Conservation (phyloP, 2,888 invertebrate genomes). For the Baronia brevicornis region DNA sequence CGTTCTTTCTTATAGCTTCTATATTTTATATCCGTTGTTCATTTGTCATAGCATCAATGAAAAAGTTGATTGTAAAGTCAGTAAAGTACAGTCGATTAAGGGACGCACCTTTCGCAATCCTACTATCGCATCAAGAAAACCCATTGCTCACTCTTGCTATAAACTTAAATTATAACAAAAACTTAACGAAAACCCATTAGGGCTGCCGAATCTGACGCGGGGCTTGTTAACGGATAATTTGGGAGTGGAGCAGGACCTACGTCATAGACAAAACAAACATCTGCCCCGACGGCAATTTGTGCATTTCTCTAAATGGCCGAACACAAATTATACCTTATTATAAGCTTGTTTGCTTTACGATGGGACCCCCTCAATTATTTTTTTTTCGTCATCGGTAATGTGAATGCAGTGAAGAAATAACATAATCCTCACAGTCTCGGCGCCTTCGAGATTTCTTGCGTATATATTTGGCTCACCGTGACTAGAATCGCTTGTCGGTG, state of each 20-base stretch:
- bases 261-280: slow-evolving; percentile 75
- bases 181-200: slow-evolving; percentile 74
- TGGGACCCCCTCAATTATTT: slow-evolving; percentile 73
- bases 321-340: slow-evolving; percentile 75
- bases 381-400: slow-evolving; percentile 71
- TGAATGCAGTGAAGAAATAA: slow-evolving; percentile 72
- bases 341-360: slow-evolving; percentile 76
- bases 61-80: slow-evolving; percentile 9
- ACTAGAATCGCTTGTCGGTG: slow-evolving; percentile 26
- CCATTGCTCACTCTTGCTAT: slow-evolving; percentile 52
- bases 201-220: slow-evolving; percentile 76
- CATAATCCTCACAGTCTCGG: slow-evolving; percentile 57
- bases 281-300: slow-evolving; percentile 69
- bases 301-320: slow-evolving; percentile 75
- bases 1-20: no score
- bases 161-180: slow-evolving; percentile 68
- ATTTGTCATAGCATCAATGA: slow-evolving; percentile 4
- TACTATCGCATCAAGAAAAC: slow-evolving; percentile 55
- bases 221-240: slow-evolving; percentile 74
- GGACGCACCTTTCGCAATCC: slow-evolving; percentile 57
- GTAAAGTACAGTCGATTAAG: slow-evolving; percentile 43
- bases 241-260: slow-evolving; percentile 64
- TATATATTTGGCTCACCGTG: slow-evolving; percentile 32
- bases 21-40: no score
- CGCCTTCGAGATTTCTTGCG: slow-evolving; percentile 58